phyloP scores from a whole-genome alignment of 2,113 vertebrate species.

The Nymphicus hollandicus region DNA sequence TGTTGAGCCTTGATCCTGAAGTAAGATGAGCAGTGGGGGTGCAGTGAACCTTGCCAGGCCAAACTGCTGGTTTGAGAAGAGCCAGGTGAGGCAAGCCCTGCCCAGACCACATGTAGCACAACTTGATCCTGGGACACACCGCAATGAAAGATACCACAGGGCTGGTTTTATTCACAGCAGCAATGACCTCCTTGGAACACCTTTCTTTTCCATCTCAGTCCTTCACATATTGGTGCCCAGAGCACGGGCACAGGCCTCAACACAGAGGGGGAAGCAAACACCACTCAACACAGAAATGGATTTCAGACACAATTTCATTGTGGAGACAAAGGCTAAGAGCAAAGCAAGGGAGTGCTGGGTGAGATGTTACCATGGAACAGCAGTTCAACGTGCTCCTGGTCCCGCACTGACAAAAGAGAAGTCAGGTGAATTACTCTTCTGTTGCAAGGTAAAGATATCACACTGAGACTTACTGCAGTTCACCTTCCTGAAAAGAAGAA shows the following conservation, averaged over 20 bases:
- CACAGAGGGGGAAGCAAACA: neutral
- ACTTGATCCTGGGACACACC: neutral
- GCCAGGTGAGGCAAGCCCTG: neutral
- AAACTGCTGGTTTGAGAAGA: neutral
- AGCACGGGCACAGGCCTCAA: neutral
- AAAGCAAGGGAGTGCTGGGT: neutral
- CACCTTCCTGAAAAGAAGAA: neutral
- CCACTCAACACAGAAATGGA: neutral
- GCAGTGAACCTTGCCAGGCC: neutral
- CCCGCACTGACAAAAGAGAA: neutral
- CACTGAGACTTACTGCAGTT: neutral
- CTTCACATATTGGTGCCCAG: neutral
- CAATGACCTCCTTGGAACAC: neutral
- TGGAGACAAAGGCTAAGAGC: neutral
- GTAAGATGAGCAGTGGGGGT: neutral
- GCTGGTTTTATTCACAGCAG: neutral
- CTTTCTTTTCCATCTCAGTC: neutral
- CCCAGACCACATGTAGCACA: accelerated
- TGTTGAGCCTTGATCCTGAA: neutral
- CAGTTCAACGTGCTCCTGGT: neutral
- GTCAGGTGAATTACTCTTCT: neutral
- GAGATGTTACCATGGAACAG: neutral
- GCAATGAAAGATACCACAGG: neutral
- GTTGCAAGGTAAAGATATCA: neutral
- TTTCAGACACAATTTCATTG: neutral